Conservation (phyloP, 1,140 invertebrate species). For the Acromyrmex heyeri region DNA sequence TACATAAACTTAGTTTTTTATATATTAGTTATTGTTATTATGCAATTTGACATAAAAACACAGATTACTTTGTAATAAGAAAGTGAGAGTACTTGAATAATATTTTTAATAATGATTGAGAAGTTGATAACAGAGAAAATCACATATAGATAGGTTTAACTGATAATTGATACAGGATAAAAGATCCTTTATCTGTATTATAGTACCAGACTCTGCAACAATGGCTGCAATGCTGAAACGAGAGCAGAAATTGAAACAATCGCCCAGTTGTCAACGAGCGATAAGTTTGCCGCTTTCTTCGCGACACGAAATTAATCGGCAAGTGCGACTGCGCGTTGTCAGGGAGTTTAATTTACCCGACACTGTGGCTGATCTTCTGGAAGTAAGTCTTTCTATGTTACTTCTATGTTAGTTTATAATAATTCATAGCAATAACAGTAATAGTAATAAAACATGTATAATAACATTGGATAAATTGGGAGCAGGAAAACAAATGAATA, state of each 20-base stretch:
- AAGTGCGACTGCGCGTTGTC: constrained; percentile 95
- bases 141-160: neutral
- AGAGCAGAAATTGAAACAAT: constrained; percentile 93
- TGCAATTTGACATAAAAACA: neutral
- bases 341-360: constrained; percentile 98
- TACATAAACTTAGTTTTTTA: neutral
- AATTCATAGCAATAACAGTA: constrained; percentile 40
- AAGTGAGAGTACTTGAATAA: neutral
- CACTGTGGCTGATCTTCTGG: constrained; percentile 94
- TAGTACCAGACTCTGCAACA: constrained; percentile 91
- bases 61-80: neutral
- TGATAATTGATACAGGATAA: neutral
- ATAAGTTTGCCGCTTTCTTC: constrained; percentile 92
- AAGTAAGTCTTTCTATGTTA: constrained; percentile 84
- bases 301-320: constrained; percentile 91
- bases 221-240: constrained; percentile 94
- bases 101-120: constrained; percentile 44
- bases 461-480: neutral
- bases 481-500: constrained; percentile 8
- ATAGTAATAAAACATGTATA: neutral
- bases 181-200: constrained; percentile 2
- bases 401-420: neutral
- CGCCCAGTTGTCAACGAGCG: constrained; percentile 93
- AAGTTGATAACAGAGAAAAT: neutral
- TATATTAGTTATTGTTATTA: neutral